Evolutionary conservation across 2,888 invertebrate species (phyloP), one percentile per base, ranked within the genome.

Genomic region (Eurois occulta): DNA sequence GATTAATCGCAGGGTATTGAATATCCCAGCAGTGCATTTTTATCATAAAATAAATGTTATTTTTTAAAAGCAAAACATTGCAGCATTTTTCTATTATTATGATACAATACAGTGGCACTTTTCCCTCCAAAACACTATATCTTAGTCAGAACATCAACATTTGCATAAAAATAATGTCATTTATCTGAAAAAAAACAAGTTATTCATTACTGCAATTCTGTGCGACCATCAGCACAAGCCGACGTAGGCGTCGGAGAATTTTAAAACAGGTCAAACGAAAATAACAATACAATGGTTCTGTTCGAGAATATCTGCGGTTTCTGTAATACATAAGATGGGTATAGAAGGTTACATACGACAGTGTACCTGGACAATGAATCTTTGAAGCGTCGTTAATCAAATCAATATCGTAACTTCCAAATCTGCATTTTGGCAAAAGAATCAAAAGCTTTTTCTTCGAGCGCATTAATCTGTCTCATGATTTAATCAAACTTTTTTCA

Each of bases 191-290:
- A 55, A 43, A 62, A 66, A 72, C 67, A 66, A 55, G n/a, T 76
- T 80, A 68, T 62, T 75, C 24, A 48, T 66, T 70, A 74, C 65
- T 81, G 68, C 74, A 82, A 73, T 79, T 77, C 66, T 60, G 46
- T 60, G 65, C 68, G 66, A 62, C 70, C 55, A 72, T 48, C 69
- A 11, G 32, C 62, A 58, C 71, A 24, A 69, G 41, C 28, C 65
- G 66, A 75, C 81, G 87, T 88, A 84, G 87, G 88, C 84, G 86
- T 72, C 52, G 62, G 74, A 86, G 69, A 86, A 87, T 87, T 87
- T 85, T 69, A 78, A 91, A 91, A 86, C 82, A 87, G 89, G 89
- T 90, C 89, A 91, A 87, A 86, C 86, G 79, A 88, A 89, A 90
- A 91, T 91, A 90, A 88, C 83, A 81, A 84, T 69, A 79, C 76